A percentile compares a stretch with the other conserved stretches of the same genome.
Conservation (phyloP, 2,797 vertebrate genomes). For the Alfaro cultratus region DNA sequence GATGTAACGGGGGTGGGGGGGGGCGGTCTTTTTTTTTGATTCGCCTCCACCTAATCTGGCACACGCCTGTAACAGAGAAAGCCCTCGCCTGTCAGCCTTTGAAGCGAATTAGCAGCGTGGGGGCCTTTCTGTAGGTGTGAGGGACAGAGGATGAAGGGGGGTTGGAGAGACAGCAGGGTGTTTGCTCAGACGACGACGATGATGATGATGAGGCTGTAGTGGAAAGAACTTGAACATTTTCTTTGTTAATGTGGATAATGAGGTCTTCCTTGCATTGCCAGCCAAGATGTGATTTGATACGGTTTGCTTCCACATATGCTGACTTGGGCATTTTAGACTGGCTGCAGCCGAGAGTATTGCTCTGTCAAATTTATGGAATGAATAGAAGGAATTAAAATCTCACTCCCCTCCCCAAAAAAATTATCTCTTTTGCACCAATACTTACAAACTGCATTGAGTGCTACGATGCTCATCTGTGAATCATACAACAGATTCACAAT, state of each 20-base stretch:
- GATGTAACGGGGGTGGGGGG: constrained; percentile 52
- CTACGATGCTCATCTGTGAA: background rate
- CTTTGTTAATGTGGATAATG: constrained; percentile 71
- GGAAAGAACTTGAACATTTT: constrained; percentile 43
- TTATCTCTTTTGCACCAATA: background rate
- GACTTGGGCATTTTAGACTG: constrained; percentile 47
- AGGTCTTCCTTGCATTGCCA: constrained; percentile 45
- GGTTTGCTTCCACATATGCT: constrained; percentile 64
- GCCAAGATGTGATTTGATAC: constrained; percentile 65
- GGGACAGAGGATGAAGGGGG: constrained; percentile 27
- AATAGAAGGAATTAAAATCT: background rate
- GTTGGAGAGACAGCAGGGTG: constrained; percentile 67
- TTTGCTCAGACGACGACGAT: constrained; percentile 37
- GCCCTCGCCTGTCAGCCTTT: constrained; percentile 60
- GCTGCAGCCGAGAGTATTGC: constrained; percentile 21
- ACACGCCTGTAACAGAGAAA: constrained; percentile 74
- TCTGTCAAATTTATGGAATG: constrained; percentile 35
- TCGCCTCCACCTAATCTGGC: constrained; percentile 71
- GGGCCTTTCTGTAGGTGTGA: constrained; percentile 40
- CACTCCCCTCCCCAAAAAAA: background rate
- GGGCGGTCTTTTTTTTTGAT: constrained; percentile 44
- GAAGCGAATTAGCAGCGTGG: constrained; percentile 50
- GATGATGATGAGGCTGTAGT: constrained; percentile 56
- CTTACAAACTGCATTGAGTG: background rate
- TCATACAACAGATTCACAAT: background rate